Conservation (phyloP, 2,888 invertebrate genomes). For the Phrixothrix hirtus region DNA sequence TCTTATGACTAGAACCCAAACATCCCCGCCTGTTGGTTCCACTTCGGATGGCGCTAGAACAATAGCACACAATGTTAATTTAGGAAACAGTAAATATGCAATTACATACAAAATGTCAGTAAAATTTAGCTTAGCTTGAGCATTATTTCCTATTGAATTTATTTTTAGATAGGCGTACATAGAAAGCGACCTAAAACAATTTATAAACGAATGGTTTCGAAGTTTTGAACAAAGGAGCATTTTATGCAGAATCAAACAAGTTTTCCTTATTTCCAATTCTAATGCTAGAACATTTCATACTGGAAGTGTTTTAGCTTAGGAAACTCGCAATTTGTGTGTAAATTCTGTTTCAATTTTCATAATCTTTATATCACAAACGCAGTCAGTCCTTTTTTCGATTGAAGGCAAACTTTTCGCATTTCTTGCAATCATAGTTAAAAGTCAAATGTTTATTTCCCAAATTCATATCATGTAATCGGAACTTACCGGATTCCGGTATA, state of each 20-base stretch:
- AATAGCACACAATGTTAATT: constrained; percentile 26
- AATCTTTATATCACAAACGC: constrained; percentile 16
- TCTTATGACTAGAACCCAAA: constrained; percentile 82
- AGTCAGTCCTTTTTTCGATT: neutral
- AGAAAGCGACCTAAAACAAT: constrained; percentile 38
- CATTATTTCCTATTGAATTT: neutral
- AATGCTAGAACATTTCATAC: constrained; percentile 24
- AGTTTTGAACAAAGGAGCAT: constrained; percentile 11
- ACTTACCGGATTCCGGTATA: constrained; percentile 50
- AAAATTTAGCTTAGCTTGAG: constrained; percentile 5
- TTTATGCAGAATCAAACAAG: constrained; percentile 25
- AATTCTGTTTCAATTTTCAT: constrained; percentile 19
- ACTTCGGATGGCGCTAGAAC: constrained; percentile 44
- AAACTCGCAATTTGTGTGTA: constrained; percentile 27
- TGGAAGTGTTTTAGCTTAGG: constrained; percentile 21
- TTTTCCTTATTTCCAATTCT: constrained; percentile 28
- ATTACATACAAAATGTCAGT: constrained; percentile 19
- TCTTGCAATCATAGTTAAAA: constrained; percentile 1
- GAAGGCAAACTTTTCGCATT: neutral
- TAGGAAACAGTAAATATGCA: constrained; percentile 22
- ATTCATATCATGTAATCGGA: constrained; percentile 16
- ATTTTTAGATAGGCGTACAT: no score
- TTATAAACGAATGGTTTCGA: constrained; percentile 19
- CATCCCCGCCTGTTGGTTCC: constrained; percentile 70
- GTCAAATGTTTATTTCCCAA: constrained; percentile 11